Conservation (phyloP, 1,140 invertebrate species). For the fruit fly (Drosophila melanogaster) region Release_6_plus_ISO1_MT NT_037436.4:1152501-1153000, state of each 20-base stretch:
- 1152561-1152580: conserved; percentile 1
- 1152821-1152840: conserved; percentile 5
- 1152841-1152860: conserved; percentile 4
- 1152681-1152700: not conserved
- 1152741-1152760: conserved; percentile 85
- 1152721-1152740: conserved; percentile 78
- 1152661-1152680: conserved; percentile 4
- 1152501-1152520: conserved; percentile 1
- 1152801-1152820: conserved; percentile 9
- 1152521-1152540: conserved; percentile 39
- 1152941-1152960: conserved; percentile 48
- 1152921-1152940: conserved; percentile 32
- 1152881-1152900: conserved; percentile 31
- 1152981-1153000: conserved; percentile 76
- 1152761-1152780: conserved; percentile 84
- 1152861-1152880: conserved; percentile 11
- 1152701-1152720: conserved; percentile 30
- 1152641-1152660: conserved; percentile 53
- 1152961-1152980: conserved; percentile 55
- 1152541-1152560: conserved; percentile 21
- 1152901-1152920: conserved; percentile 25
- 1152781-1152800: conserved; percentile 81
- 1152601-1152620: conserved; percentile 26
- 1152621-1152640: conserved; percentile 43
- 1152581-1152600: conserved; percentile 2